Conservation (phyloP, 2,113 vertebrate species). For the Phaetusa simplex region DNA sequence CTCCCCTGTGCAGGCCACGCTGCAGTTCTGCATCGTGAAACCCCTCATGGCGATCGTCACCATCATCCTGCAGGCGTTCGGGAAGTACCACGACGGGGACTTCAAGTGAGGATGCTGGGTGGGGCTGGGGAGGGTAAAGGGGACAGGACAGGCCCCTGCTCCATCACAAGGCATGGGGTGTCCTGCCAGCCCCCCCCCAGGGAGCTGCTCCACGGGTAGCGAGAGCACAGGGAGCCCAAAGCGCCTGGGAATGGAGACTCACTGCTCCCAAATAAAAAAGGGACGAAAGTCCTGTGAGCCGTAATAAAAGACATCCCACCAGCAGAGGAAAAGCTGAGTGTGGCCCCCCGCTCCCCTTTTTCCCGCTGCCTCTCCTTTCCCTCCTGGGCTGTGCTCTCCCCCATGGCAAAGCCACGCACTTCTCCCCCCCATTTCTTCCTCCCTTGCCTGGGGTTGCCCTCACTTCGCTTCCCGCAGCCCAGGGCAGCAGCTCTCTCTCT, state of each 20-base stretch:
- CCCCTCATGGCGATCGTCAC: slow-evolving; percentile 92
- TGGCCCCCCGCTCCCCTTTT: background rate
- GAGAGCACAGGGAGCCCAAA: background rate
- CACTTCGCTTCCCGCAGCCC: background rate
- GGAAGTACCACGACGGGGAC: slow-evolving; percentile 95
- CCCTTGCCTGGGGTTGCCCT: background rate
- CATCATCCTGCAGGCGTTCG: slow-evolving; percentile 91
- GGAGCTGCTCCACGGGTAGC: background rate
- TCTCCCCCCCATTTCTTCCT: background rate
- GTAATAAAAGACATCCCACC: background rate
- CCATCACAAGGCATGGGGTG: background rate
- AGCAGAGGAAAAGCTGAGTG: background rate
- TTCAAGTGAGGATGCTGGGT: slow-evolving; percentile 85
- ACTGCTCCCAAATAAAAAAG: background rate
- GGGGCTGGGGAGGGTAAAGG: background rate
- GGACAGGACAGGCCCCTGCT: background rate
- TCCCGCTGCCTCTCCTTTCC: background rate
- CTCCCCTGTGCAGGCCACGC: slow-evolving; percentile 83
- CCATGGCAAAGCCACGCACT: fast-evolving
- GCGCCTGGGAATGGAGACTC: fast-evolving
- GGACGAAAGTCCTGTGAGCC: background rate
- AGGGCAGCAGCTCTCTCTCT: background rate
- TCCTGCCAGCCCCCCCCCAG: background rate
- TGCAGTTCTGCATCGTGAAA: slow-evolving; percentile 97
- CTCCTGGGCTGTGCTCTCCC: background rate